Base-by-base conservation (phyloP, 2,113 vertebrate genomes). In the Hypocryptadius cinnamomeus region DNA sequence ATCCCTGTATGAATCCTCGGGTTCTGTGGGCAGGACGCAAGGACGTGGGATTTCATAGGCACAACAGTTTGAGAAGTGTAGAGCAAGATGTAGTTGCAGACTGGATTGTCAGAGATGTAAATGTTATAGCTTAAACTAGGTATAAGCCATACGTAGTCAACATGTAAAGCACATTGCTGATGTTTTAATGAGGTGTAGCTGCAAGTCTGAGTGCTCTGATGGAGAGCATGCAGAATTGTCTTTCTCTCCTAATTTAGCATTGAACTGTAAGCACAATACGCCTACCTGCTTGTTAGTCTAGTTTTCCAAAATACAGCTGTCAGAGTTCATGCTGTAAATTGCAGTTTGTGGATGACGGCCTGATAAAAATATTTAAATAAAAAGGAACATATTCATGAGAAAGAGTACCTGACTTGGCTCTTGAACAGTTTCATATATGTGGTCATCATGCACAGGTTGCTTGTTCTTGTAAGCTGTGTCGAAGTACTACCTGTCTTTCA, bases 11-110 rank as follows among this genome's bases (percentile, higher is more conserved):
- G 25, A 56, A 48, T 72, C 21, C 5, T 10, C 10, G 3, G 30
- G 40, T 81, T 69, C n/a, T 89, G 11, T 54, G 45, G 63, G 40
- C 47, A 35, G 64, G 51, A 15, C 35, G 35, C 19, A 47, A 33
- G 0, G 0, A 12, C 15, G 1, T 10, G 33, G 47, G 30, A 54
- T 73, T 87, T 61, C 39, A 13, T 66, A 76, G 56, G 35, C 71
- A 64, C 9, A 16, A 1, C 27, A 27, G 40, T 53, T 73, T 37
- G n/a, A 79, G 59, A 69, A 37, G 25, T 35, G 13, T 64, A 51
- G 31, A 77, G 66, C 44, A 82, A 60, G 20, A 30, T 61, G n/a
- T 39, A 66, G 47, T 60, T 80, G 18, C 35, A 83, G 66, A 68
- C 22, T 70, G 31, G 22, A 28, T 90, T 85, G 83, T 90, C 24